A percentile compares a stretch with the other conserved stretches of the same genome.
Evolutionary conservation across 2,888 invertebrate species (phyloP).

Genomic region (Gnatocerus cornutus): DNA sequence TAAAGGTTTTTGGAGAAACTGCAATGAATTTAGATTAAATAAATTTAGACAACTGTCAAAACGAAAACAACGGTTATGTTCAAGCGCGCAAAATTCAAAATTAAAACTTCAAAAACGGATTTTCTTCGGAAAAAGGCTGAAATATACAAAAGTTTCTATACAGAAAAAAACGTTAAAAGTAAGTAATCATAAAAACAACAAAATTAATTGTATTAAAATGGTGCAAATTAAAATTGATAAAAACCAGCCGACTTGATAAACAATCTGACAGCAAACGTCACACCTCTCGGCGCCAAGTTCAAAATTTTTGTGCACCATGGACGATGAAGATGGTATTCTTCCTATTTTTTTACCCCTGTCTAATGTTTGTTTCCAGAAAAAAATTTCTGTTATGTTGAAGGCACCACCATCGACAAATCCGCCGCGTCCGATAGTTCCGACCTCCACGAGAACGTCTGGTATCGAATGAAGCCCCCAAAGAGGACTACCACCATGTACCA

Average conservation of each 20-base stretch:
- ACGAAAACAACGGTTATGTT: too few species aligned
- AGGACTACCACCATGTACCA: conserved; percentile 21
- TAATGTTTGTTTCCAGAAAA: conserved; percentile 48
- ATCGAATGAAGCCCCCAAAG: conserved; percentile 58
- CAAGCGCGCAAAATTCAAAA: too few species aligned
- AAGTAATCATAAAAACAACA: too few species aligned
- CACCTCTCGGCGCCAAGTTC: conserved; percentile 15
- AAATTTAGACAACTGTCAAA: too few species aligned
- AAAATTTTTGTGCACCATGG: conserved; percentile 40
- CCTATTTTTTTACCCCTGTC: background rate
- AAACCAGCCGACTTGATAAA: background rate
- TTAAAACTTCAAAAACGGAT: too few species aligned
- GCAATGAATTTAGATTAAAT: too few species aligned
- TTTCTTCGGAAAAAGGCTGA: too few species aligned
- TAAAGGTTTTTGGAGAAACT: too few species aligned
- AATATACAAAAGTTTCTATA: too few species aligned
- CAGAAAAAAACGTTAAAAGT: too few species aligned
- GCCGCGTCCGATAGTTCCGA: conserved; percentile 50
- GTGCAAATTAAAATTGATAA: too few species aligned
- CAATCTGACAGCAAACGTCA: background rate
- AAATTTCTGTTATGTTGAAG: conserved; percentile 60
- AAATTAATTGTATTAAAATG: too few species aligned
- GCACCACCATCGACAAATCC: conserved; percentile 56
- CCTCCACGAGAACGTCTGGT: conserved; percentile 61
- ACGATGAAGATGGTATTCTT: conserved; percentile 23